Conservation (phyloP, 2,888 invertebrate species). For the Lycophotia porphyrea region DNA sequence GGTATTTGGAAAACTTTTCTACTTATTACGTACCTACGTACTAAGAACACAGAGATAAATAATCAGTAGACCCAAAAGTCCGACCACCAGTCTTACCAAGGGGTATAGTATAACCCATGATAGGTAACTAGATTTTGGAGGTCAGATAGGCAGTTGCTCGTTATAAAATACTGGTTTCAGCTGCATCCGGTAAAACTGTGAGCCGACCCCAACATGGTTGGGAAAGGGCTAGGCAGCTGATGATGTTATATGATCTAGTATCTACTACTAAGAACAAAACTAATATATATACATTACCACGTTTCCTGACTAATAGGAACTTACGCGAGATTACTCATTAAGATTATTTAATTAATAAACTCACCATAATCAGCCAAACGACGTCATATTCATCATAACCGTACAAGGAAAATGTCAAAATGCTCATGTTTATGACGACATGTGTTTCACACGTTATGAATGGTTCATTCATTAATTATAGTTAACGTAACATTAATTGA, state of each 20-base stretch:
- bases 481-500: neutral
- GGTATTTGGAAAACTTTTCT: too few species aligned
- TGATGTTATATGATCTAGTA: too few species aligned
- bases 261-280: neutral
- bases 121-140: neutral
- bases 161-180: neutral
- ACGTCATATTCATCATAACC: neutral
- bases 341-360: neutral
- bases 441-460: slow-evolving; percentile 11
- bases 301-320: neutral
- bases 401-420: slow-evolving; percentile 4
- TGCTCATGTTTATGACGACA: neutral
- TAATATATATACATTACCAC: neutral
- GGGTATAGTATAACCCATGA: too few species aligned
- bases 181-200: neutral
- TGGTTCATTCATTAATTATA: neutral
- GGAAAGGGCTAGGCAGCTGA: neutral
- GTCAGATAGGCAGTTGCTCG: neutral
- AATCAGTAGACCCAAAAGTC: too few species aligned
- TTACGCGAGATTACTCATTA: neutral
- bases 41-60: too few species aligned
- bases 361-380: neutral
- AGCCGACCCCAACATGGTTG: neutral
- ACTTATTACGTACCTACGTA: too few species aligned
- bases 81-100: too few species aligned